Evolutionary conservation across 2,113 vertebrate genomes (phyloP).

Genomic region (Tympanuchus pallidicinctus): DNA sequence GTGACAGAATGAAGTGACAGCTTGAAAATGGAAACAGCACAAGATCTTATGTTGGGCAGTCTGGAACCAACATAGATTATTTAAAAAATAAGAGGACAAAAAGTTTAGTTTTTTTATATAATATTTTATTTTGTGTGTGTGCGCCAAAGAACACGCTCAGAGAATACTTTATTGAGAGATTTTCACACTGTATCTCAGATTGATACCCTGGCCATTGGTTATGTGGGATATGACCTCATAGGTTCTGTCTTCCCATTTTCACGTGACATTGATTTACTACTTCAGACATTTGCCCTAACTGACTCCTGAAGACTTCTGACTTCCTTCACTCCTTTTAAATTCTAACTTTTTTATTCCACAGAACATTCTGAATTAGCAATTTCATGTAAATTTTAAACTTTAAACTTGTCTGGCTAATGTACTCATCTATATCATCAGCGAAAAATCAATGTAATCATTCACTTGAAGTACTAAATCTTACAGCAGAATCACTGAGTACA

Average conservation of each 20-base stretch:
- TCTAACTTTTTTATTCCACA: not conserved
- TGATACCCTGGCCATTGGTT: not conserved
- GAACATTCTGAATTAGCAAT: not conserved
- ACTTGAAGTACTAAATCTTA: not conserved
- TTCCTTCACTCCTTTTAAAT: not conserved
- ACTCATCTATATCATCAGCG: not conserved
- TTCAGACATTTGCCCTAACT: not conserved
- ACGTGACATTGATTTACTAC: not conserved
- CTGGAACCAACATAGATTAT: not conserved
- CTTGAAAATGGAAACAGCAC: not conserved
- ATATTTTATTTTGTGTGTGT: too few relatives aligned
- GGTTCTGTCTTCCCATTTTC: not conserved
- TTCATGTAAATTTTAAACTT: not conserved
- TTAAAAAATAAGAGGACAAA: not conserved
- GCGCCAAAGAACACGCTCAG: not conserved
- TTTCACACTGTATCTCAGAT: not conserved
- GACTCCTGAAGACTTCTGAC: not conserved
- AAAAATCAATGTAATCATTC: not conserved
- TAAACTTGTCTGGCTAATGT: not conserved
- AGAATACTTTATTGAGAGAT: not conserved
- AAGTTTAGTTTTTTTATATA: too few relatives aligned
- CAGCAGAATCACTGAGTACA: not conserved
- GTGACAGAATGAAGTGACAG: not conserved
- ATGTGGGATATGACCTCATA: fast-evolving
- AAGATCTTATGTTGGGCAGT: not conserved